A percentile compares a stretch with the other conserved stretches of the same genome.
phyloP scores from a whole-genome alignment of 2,888 invertebrate genomes.

The Osmoderma eremita region DNA sequence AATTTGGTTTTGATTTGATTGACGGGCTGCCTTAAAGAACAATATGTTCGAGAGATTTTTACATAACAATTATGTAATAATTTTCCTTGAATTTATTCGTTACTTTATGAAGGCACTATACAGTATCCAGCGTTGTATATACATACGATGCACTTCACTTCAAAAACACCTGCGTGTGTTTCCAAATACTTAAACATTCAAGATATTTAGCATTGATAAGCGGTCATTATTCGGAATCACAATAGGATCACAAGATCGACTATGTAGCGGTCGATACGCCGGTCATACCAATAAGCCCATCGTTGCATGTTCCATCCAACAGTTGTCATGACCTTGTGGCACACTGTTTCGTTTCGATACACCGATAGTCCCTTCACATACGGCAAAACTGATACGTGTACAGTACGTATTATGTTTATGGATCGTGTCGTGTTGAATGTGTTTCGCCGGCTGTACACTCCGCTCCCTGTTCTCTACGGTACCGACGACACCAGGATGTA shows the following conservation, averaged over 20 bases:
- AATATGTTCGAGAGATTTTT: too few species aligned
- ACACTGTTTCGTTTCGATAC: conserved; percentile 23
- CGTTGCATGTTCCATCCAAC: conserved; percentile 27
- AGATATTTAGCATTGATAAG: conserved; percentile 43
- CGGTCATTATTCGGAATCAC: conserved; percentile 47
- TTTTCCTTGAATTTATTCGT: too few species aligned
- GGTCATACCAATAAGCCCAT: conserved; percentile 46
- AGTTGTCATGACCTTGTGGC: conserved; percentile 38
- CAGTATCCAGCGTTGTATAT: too few species aligned
- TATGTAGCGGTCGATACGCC: conserved; percentile 31
- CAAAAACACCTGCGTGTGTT: conserved; percentile 18
- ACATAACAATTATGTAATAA: too few species aligned
- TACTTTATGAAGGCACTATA: too few species aligned
- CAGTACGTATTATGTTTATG: conserved; percentile 7
- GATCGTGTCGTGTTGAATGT: conserved; percentile 9
- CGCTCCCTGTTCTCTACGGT: conserved; percentile 18
- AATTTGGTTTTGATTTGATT: too few species aligned
- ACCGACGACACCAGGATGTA: conserved; percentile 35
- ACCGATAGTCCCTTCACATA: conserved; percentile 8
- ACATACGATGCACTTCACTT: background rate
- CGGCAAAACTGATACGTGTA: conserved; percentile 4
- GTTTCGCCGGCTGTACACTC: conserved; percentile 6
- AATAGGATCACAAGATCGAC: conserved; percentile 39
- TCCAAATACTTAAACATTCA: conserved; percentile 40
- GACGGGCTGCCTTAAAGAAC: too few species aligned